Evolutionary conservation across 2,113 vertebrate species (phyloP).

Genomic region (human): GRCh38 chr4:165789001-165789500

Average conservation of each 20-base stretch:
- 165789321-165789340: background rate
- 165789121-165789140: background rate
- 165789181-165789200: conserved; percentile 18
- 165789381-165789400: background rate
- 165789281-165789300: background rate
- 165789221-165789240: background rate
- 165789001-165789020: conserved; percentile 55
- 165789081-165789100: background rate
- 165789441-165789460: background rate
- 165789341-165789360: background rate
- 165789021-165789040: conserved; percentile 61
- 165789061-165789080: conserved; percentile 19
- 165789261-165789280: background rate
- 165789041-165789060: conserved; percentile 38
- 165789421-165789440: background rate
- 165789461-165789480: background rate
- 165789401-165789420: background rate
- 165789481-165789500: background rate
- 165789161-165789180: background rate
- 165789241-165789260: background rate
- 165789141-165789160: background rate
- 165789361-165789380: background rate
- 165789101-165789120: background rate
- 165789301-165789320: background rate
- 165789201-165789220: background rate